A percentile compares a stretch with the other conserved stretches of the same genome.
These are phyloP conservation scores for Cheiracanthium punctorium DNA, from an alignment of 2,888 invertebrate genomes.

Conservation along the genomic window DNA sequence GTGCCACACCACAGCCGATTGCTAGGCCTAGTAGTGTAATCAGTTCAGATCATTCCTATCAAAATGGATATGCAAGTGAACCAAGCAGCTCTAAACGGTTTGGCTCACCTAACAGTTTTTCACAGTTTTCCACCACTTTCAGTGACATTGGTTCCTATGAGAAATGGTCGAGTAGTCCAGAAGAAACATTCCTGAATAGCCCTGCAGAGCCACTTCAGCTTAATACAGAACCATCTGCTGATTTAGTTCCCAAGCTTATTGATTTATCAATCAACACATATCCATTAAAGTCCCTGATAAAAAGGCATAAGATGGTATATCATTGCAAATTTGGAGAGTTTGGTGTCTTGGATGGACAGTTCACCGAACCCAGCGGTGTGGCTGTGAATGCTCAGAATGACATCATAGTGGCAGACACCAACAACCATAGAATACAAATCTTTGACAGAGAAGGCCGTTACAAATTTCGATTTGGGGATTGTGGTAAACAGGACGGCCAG, in stretches of 20 bases:
- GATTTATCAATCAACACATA: conserved; percentile 76
- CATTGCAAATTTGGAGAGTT: conserved; percentile 99
- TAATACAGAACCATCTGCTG: conserved; percentile 82
- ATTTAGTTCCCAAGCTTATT: conserved; percentile 91
- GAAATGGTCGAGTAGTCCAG: conserved; percentile 94
- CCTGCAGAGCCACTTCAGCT: conserved; percentile 69
- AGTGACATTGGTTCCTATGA: conserved; percentile 86
- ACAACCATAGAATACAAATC: conserved; percentile 99
- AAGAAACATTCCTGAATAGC: conserved; percentile 78
- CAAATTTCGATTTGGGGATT: conserved; percentile 99
- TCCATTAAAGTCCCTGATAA: conserved; percentile 94
- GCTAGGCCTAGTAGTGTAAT: conserved; percentile 85
- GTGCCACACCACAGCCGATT: conserved; percentile 84
- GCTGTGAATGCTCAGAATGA: conserved; percentile 99
- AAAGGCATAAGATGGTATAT: conserved; percentile 99
- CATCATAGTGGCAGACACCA: conserved; percentile 96
- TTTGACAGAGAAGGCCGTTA: conserved; percentile 99
- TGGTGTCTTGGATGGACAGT: conserved; percentile 98
- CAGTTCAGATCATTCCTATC: conserved; percentile 81
- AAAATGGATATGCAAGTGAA: conserved; percentile 81
- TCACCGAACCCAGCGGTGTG: conserved; percentile 99
- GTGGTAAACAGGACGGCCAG: conserved; percentile 96
- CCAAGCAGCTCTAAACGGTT: conserved; percentile 77
- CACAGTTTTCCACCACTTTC: conserved; percentile 78
- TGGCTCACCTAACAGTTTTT: conserved; percentile 86